These are phyloP conservation scores for Paramormyrops hopkinsi DNA, from an alignment of 2,797 vertebrate genomes.

Conservation along the genomic window DNA sequence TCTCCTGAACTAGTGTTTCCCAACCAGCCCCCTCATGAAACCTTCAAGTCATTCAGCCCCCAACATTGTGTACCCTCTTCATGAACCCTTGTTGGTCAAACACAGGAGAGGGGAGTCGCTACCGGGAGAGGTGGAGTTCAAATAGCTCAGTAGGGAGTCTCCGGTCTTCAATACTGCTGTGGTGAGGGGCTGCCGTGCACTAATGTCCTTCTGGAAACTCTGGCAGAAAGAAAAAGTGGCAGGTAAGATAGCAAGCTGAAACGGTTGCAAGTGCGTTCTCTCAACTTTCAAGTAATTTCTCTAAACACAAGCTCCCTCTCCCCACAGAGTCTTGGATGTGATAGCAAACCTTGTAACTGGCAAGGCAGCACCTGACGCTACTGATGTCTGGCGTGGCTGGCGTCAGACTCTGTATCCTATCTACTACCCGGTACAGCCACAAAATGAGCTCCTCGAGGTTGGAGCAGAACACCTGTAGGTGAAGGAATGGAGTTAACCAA, in stretches of 20 bases:
- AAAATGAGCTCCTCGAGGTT: constrained; percentile 77
- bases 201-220: constrained; percentile 78
- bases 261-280: neutral
- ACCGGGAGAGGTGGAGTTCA: constrained; percentile 75
- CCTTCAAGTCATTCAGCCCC: neutral
- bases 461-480: constrained; percentile 73
- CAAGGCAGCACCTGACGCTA: constrained; percentile 64
- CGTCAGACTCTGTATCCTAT: constrained; percentile 56
- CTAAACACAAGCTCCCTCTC: neutral
- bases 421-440: constrained; percentile 67
- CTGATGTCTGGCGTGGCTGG: constrained; percentile 49
- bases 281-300: neutral
- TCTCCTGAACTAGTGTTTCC: neutral
- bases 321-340: neutral
- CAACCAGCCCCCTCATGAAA: neutral
- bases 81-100: neutral
- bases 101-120: neutral
- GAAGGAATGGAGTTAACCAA: neutral
- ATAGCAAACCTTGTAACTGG: constrained; percentile 69
- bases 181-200: constrained; percentile 67
- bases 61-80: neutral
- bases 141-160: constrained; percentile 71
- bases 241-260: neutral
- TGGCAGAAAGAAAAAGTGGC: constrained; percentile 41
- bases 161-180: constrained; percentile 72